Evolutionary conservation across 2,797 vertebrate species (phyloP).

Genomic region (Pseudomugil tenellus): DNA sequence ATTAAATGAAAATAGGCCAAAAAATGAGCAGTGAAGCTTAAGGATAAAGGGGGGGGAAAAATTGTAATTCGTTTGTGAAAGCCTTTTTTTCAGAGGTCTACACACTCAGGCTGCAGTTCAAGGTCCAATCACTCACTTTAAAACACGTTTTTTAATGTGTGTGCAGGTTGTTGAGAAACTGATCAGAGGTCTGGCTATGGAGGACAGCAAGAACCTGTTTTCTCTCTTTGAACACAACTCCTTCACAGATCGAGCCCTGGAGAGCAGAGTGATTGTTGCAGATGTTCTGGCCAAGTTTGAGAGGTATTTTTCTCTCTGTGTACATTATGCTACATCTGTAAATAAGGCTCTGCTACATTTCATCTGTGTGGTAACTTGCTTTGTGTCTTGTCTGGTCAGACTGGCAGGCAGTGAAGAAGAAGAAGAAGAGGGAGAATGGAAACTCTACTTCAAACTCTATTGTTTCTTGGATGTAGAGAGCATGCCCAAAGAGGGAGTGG

Average conservation of each 20-base stretch:
- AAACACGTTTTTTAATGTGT: not conserved
- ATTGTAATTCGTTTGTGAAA: too few relatives aligned
- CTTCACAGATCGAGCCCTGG: constrained; percentile 87
- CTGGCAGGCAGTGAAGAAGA: constrained; percentile 89
- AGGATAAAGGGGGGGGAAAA: not conserved
- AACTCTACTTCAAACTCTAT: constrained; percentile 95
- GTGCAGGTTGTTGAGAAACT: constrained; percentile 92
- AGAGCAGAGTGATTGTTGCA: constrained; percentile 91
- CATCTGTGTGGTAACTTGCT: not conserved
- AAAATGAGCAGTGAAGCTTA: not conserved
- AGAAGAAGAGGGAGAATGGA: constrained; percentile 90
- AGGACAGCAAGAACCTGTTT: constrained; percentile 93
- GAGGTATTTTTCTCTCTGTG: constrained; percentile 73
- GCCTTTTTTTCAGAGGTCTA: not conserved
- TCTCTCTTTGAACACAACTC: constrained; percentile 92
- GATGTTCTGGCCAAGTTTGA: constrained; percentile 95
- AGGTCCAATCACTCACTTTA: not conserved
- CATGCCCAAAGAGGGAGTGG: constrained; percentile 92
- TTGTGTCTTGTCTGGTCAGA: constrained; percentile 63
- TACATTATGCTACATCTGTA: not conserved
- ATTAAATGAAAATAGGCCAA: not conserved
- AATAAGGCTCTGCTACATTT: not conserved
- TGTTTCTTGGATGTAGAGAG: constrained; percentile 94
- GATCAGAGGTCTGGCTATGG: constrained; percentile 93
- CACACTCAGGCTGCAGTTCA: not conserved